phyloP scores from a whole-genome alignment of 2,113 vertebrate genomes.

The Arvicanthis niloticus region DNA sequence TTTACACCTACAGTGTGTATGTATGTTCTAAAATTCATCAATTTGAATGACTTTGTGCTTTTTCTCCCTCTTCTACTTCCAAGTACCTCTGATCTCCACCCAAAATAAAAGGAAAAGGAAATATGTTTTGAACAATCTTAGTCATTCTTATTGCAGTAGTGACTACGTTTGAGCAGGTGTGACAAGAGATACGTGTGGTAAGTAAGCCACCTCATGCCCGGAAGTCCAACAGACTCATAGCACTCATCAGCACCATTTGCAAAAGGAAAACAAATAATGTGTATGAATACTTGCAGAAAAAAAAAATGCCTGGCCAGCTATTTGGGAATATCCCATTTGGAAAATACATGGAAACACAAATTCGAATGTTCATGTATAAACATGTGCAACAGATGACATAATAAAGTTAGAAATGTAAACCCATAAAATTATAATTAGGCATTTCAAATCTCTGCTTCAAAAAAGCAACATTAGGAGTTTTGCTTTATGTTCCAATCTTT shows the following conservation, averaged over 20 bases:
- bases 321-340: neutral
- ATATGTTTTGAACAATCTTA: neutral
- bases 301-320: neutral
- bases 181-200: neutral
- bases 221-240: neutral
- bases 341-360: neutral
- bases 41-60: neutral
- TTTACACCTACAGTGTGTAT: neutral
- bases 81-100: rapidly evolving
- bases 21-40: conserved; percentile 22
- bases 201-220: neutral
- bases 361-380: neutral
- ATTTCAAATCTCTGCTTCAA: neutral
- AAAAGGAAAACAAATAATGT: neutral
- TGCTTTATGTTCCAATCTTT: neutral
- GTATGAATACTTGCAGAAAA: neutral
- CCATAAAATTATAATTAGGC: neutral
- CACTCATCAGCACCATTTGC: neutral
- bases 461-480: neutral
- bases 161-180: neutral
- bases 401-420: neutral
- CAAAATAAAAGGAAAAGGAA: neutral
- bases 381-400: neutral
- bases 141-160: neutral
- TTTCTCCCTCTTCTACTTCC: neutral